A percentile compares a stretch with the other conserved stretches of the same genome.
Evolutionary conservation across 2,888 invertebrate genomes (phyloP).

Genomic region (Micoletzkya japonica): DNA sequence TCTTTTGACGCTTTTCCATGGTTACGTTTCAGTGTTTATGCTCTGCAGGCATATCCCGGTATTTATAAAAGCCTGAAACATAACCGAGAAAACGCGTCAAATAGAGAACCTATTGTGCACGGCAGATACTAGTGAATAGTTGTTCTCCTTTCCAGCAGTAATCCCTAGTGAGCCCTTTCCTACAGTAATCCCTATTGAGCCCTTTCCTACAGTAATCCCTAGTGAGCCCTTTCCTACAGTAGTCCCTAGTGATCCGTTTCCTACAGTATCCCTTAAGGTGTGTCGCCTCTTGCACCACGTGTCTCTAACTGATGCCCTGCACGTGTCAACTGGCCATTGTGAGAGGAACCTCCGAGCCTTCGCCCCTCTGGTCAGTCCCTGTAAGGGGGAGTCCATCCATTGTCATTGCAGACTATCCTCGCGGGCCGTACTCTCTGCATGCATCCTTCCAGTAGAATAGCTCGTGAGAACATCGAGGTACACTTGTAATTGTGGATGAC

Average conservation of each 20-base stretch:
- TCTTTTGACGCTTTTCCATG: no score
- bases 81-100: no score
- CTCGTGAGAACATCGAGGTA: conserved; percentile 73
- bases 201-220: not conserved
- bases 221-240: not conserved
- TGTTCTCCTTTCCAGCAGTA: no score
- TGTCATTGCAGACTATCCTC: conserved; percentile 78
- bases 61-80: no score
- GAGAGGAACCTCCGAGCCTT: conserved; percentile 92
- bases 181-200: conserved; percentile 4
- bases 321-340: conserved; percentile 92
- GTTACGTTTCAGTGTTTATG: no score
- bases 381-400: not conserved
- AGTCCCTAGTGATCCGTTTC: not conserved
- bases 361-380: conserved; percentile 77
- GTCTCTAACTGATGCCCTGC: conserved; percentile 87
- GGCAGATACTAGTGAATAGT: no score
- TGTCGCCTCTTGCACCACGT: conserved; percentile 94
- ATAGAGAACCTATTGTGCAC: no score
- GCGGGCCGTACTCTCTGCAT: conserved; percentile 88
- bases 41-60: no score
- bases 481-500: no score
- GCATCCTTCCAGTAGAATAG: conserved; percentile 89
- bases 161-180: not conserved
- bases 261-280: conserved; percentile 71